These are phyloP conservation scores for Drosophila multiciliata DNA, from an alignment of 2,888 invertebrate species.

Conservation along the genomic window DNA sequence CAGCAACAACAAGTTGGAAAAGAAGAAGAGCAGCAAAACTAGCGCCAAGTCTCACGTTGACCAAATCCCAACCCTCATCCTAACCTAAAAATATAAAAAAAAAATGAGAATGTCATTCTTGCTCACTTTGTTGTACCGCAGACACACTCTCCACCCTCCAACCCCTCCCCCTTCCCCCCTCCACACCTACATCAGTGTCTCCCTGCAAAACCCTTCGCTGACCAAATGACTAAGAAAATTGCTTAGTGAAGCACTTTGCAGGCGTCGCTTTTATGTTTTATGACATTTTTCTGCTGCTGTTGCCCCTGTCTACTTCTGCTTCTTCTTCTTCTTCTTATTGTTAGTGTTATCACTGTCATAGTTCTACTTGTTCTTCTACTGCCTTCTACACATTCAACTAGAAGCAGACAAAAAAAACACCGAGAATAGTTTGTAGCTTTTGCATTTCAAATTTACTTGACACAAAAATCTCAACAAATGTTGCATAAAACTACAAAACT, in stretches of 20 bases:
- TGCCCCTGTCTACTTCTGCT: background rate
- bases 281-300: conserved; percentile 58
- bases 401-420: too few species aligned
- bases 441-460: background rate
- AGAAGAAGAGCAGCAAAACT: background rate
- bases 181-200: too few species aligned
- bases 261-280: conserved; percentile 76
- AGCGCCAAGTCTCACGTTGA: conserved; percentile 31
- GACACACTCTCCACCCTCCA: background rate
- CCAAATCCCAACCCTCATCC: conserved; percentile 15
- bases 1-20: background rate
- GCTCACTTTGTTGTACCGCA: conserved; percentile 21
- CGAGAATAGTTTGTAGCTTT: background rate
- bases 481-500: conserved; percentile 23
- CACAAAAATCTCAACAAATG: conserved; percentile 13
- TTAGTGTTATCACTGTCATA: conserved; percentile 49
- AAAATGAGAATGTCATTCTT: conserved; percentile 34
- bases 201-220: conserved; percentile 32
- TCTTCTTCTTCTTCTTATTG: conserved; percentile 24
- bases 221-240: conserved; percentile 77
- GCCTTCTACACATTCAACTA: background rate
- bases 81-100: background rate
- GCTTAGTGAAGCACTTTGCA: conserved; percentile 76
- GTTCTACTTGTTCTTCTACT: conserved; percentile 7
- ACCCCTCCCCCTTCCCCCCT: background rate